Base-by-base conservation (phyloP, 2,888 invertebrate species). In the Danaus chrysippus region DNA sequence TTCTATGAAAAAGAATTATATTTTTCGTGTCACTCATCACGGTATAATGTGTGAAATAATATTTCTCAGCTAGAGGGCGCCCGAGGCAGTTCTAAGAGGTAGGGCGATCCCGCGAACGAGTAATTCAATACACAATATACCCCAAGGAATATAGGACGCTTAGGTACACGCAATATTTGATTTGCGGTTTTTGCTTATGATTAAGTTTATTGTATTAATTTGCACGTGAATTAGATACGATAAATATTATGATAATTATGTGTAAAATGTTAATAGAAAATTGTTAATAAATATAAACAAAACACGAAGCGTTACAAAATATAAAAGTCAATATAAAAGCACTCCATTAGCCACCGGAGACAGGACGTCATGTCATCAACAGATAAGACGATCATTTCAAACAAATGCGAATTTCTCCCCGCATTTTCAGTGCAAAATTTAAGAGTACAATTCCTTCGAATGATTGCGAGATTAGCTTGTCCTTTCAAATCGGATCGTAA, bases 1-100 rank as follows among this genome's bases (percentile, higher is more conserved):
- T 60, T 44, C 42, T 58, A 53, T 59, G 19, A 44, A 12, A 42
- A 41, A 63, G 34, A 59, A 58, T 59, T 60, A 62, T 66, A 58
- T 67, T 76, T 78, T 74, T 74, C 73, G 44, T 54, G 75, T 73
- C 72, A 69, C 66, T 70, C 73, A 73, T 73, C 75, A 73, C 76
- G 74, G 77, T 71, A 75, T 83, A 83, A 85, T 81, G 82, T 84
- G 79, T 78, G 77, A 83, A 84, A 83, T 83, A 83, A 84, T 84
- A 84, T 83, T 84, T 81, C 79, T 70, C 72, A 66, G 71, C 69
- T 59, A 63, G 77, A 78, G 75, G 77, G 76, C 72, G 83, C 84
- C 80, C 65, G 63, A 61, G 80, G 84, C 84, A 69, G 70, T 72
- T 72, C 67, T 71, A 71, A 62, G 63, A 65, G 60, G 61, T 65